These are phyloP conservation scores for Nomada goodeniana DNA, from an alignment of 2,888 invertebrate genomes.

Conservation along the genomic window DNA sequence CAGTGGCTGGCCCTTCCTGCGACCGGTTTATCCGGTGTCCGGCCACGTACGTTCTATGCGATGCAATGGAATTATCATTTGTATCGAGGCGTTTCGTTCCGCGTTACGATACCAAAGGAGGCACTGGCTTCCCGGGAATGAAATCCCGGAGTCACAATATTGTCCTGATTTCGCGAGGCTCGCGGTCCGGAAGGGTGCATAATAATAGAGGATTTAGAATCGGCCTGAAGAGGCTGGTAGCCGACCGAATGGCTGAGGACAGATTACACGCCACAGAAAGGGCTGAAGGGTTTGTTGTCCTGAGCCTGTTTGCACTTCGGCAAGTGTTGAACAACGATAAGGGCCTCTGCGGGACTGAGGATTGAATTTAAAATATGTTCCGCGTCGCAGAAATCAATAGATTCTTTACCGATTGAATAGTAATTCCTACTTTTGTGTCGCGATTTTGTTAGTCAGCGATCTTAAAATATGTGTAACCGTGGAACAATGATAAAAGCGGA, in stretches of 20 bases:
- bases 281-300: constrained; percentile 76
- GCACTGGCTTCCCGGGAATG: constrained; percentile 51
- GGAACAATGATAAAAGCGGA: background rate
- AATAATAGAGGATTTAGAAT: constrained; percentile 83
- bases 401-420: too few species aligned
- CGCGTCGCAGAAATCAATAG: background rate
- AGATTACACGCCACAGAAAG: constrained; percentile 83
- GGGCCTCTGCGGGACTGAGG: constrained; percentile 34
- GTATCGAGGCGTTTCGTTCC: background rate
- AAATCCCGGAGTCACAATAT: constrained; percentile 75
- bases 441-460: too few species aligned
- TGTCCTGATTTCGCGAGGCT: constrained; percentile 75
- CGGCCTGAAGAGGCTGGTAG: constrained; percentile 74
- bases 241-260: constrained; percentile 79
- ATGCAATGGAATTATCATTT: constrained; percentile 31
- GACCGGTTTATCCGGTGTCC: background rate
- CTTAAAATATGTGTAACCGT: too few species aligned
- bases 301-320: constrained; percentile 71
- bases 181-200: constrained; percentile 79
- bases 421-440: too few species aligned
- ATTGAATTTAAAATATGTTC: constrained; percentile 30
- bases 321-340: constrained; percentile 79
- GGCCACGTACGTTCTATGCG: constrained; percentile 20
- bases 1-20: background rate
- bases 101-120: background rate